A percentile compares a stretch with the other conserved stretches of the same genome.
Evolutionary conservation across 64 coral and sea anemone genomes (phyloP).

Genomic region (Hydrozoanthus tunicans): DNA sequence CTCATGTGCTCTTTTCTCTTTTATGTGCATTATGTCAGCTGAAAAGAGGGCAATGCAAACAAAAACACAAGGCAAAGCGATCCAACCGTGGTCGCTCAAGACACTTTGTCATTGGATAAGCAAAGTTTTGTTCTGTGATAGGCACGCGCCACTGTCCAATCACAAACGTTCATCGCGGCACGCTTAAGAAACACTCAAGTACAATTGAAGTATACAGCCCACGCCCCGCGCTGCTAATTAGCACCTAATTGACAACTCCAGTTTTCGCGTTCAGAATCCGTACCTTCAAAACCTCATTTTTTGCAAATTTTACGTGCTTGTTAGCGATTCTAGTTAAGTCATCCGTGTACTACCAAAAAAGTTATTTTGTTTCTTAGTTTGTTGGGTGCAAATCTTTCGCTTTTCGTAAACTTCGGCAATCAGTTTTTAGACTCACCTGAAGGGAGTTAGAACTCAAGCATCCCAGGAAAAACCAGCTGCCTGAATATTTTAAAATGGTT

Average conservation of each 20-base stretch:
- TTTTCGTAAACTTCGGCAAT: constrained; percentile 38
- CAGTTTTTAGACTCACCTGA: constrained; percentile 46
- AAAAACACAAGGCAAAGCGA: constrained; percentile 90
- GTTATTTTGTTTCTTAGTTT: neutral
- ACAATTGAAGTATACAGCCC: constrained; percentile 84
- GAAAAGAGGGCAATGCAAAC: constrained; percentile 99
- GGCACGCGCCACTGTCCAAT: constrained; percentile 68
- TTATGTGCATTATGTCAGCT: constrained; percentile 96
- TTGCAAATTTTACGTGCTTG: constrained; percentile 44
- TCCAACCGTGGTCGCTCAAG: constrained; percentile 77
- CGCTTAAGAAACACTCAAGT: constrained; percentile 68
- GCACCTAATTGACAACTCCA: constrained; percentile 86
- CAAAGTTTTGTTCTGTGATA: constrained; percentile 63
- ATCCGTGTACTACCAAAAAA: neutral
- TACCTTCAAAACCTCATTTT: constrained; percentile 15
- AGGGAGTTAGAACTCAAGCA: constrained; percentile 64
- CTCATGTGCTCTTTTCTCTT: constrained; percentile 99
- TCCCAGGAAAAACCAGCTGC: constrained; percentile 61
- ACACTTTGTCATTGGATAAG: constrained; percentile 75
- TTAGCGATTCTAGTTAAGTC: neutral
- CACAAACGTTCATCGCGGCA: constrained; percentile 46
- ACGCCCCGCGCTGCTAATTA: constrained; percentile 87
- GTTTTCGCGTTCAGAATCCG: constrained; percentile 70
- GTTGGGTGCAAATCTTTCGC: neutral
- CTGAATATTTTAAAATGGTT: constrained; percentile 85